A percentile compares a stretch with the other conserved stretches of the same genome.
phyloP scores from a whole-genome alignment of 2,797 vertebrate genomes.

The Coregonus sp. region DNA sequence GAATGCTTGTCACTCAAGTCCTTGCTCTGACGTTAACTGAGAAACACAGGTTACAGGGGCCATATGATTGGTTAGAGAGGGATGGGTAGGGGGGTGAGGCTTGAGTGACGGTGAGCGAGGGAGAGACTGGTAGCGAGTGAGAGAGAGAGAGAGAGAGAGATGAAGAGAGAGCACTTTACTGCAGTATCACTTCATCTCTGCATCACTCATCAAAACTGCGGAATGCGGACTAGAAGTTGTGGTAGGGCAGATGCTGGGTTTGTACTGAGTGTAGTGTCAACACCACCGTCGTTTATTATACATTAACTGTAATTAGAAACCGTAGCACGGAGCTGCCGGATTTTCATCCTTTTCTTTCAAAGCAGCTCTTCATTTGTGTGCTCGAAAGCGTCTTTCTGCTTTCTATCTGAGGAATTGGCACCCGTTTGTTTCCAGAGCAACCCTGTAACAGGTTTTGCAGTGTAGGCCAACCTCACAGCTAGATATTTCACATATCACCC shows the following conservation, averaged over 20 bases:
- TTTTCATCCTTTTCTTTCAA: constrained; percentile 2
- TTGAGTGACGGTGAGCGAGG: constrained; percentile 6
- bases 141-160: constrained; percentile 28
- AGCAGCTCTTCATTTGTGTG: neutral
- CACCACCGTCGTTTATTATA: constrained; percentile 34
- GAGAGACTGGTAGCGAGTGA: constrained; percentile 7
- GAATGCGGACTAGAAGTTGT: constrained; percentile 72
- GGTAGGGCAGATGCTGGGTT: constrained; percentile 61
- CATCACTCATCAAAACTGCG: constrained; percentile 79
- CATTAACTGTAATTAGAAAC: constrained; percentile 38
- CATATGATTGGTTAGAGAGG: constrained; percentile 47
- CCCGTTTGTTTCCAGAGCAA: too few relatives aligned
- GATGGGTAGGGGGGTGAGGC: neutral
- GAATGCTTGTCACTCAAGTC: constrained; percentile 24
- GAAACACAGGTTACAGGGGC: neutral
- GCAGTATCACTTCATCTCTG: constrained; percentile 78
- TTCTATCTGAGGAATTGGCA: neutral
- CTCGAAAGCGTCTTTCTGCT: neutral
- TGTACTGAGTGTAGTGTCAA: constrained; percentile 41
- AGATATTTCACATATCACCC: neutral
- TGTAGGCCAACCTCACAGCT: too few relatives aligned
- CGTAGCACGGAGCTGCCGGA: constrained; percentile 3
- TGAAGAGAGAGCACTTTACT: constrained; percentile 70
- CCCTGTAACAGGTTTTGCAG: too few relatives aligned
- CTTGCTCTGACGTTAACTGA: neutral